A percentile compares a stretch with the other conserved stretches of the same genome.
phyloP scores from a whole-genome alignment of 2,888 invertebrate genomes.

The Nemoura dubitans region DNA sequence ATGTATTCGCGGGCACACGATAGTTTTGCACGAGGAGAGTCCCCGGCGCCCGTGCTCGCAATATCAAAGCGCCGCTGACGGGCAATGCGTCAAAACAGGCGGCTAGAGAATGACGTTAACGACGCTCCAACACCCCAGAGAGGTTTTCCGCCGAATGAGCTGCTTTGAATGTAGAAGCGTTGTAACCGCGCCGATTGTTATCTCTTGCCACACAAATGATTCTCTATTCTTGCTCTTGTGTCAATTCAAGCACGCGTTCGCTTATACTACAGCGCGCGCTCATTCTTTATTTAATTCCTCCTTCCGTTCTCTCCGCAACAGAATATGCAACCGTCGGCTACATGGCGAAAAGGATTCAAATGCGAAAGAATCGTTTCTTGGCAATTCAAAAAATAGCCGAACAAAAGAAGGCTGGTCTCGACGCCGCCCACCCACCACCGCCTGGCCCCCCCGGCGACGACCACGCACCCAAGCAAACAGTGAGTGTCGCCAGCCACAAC shows the following conservation, averaged over 20 bases:
- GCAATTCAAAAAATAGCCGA: constrained; percentile 92
- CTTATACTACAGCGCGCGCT: not conserved
- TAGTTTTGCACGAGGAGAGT: not conserved
- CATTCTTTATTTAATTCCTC: not conserved
- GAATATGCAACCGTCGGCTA: constrained; percentile 98
- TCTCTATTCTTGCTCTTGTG: not conserved
- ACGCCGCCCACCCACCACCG: constrained; percentile 66
- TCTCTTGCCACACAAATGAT: constrained; percentile 7
- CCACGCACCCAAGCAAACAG: constrained; percentile 80
- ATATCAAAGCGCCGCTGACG: not conserved
- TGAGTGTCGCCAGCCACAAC: constrained; percentile 65
- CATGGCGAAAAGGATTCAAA: constrained; percentile 96
- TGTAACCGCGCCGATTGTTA: not conserved
- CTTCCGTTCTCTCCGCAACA: constrained; percentile 58
- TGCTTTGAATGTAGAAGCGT: not conserved
- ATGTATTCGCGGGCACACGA: not conserved
- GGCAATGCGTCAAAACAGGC: constrained; percentile 2
- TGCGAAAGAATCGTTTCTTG: constrained; percentile 92
- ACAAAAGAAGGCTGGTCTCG: constrained; percentile 83
- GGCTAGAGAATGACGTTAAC: not conserved
- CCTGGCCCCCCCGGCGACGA: constrained; percentile 74
- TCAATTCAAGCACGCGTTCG: not conserved
- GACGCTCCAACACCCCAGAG: not conserved
- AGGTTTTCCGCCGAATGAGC: not conserved
- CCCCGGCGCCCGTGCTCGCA: not conserved